Percentiles rank a stretch among this genome's conserved stretches.
phyloP scores from a whole-genome alignment of 1,140 invertebrate species.

The Plectrocnemia conspersa region DNA sequence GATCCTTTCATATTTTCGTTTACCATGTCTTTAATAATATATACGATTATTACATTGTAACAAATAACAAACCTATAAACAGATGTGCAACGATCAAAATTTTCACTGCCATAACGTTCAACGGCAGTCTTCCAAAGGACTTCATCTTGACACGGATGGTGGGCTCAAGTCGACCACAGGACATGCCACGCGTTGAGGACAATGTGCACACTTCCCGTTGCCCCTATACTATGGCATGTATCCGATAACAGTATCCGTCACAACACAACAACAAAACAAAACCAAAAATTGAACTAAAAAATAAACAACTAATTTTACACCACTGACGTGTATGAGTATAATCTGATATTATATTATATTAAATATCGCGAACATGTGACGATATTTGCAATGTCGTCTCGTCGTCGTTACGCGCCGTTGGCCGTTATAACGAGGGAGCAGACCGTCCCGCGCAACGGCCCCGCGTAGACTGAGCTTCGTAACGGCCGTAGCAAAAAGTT shows the following conservation, averaged over 20 bases:
- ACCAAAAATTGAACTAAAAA: not conserved
- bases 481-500: conserved; percentile 27
- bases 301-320: not conserved
- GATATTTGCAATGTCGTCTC: not conserved
- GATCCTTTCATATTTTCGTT: too few relatives aligned
- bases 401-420: not conserved
- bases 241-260: not conserved
- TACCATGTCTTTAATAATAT: too few relatives aligned
- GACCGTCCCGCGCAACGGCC: conserved; percentile 13
- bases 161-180: not conserved
- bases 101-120: not conserved
- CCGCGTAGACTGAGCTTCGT: conserved; percentile 27
- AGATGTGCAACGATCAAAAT: not conserved
- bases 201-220: conserved; percentile 3
- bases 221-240: not conserved
- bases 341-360: not conserved
- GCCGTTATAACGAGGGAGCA: not conserved
- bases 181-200: conserved; percentile 8
- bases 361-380: not conserved
- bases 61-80: conserved; percentile 17
- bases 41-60: too few relatives aligned
- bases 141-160: not conserved
- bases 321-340: not conserved
- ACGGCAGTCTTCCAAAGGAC: not conserved
- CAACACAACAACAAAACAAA: conserved; percentile 6